Conservation (phyloP, 1,140 invertebrate species). For the Drosophila varians region DNA sequence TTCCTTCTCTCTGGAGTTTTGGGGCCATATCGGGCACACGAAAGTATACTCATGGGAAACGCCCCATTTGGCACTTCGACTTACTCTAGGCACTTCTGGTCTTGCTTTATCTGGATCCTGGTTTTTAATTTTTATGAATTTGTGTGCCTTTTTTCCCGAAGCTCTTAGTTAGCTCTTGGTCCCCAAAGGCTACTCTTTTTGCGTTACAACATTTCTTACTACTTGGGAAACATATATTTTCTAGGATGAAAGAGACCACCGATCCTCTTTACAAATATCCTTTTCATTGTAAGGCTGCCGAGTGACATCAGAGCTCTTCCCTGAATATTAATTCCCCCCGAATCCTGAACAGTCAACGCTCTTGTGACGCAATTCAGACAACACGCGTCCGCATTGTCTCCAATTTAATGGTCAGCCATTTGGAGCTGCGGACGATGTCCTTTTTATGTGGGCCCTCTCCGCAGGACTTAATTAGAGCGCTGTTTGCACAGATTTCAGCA, state of each 20-base stretch:
- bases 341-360: neutral
- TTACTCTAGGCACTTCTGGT: conserved; percentile 25
- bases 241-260: no score
- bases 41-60: conserved; percentile 27
- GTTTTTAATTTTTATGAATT: neutral
- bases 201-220: neutral
- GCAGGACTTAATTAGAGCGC: conserved; percentile 75
- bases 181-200: neutral
- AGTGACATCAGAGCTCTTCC: conserved; percentile 17
- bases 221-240: neutral
- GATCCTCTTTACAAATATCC: neutral
- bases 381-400: conserved; percentile 39
- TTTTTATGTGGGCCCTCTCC: conserved; percentile 48
- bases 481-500: conserved; percentile 76
- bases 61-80: conserved; percentile 8
- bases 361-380: conserved; percentile 46
- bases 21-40: conserved; percentile 19
- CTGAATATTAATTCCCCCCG: neutral
- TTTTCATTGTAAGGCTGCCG: neutral
- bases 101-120: conserved; percentile 12
- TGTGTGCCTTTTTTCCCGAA: neutral
- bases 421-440: conserved; percentile 38
- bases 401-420: conserved; percentile 40
- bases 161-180: neutral
- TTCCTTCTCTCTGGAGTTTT: neutral